Base-by-base conservation (phyloP, 2,113 vertebrate genomes). In the Macrotis lagotis region DNA sequence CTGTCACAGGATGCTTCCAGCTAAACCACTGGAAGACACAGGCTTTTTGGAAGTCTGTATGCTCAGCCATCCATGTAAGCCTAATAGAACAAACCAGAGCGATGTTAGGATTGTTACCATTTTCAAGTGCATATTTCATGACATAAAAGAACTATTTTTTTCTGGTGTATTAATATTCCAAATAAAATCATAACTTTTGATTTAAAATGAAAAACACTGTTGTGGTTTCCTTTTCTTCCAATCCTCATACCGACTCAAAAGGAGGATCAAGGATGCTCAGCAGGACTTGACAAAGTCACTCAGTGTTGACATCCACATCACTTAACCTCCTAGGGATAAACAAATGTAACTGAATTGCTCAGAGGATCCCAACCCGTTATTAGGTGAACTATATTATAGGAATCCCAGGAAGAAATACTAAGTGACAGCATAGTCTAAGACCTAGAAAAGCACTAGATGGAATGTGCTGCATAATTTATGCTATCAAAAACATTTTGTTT, bases 181-280 rank as follows among this genome's bases (percentile, higher is more conserved):
- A 98, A 98, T 99, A 98, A 98, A 99, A 97, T 98, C 98, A 98
- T 98, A 98, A 98, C 97, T 98, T 98, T 98, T 98, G 97, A 98
- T 98, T 98, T 98, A 98, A 98, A 98, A 98, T 92, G 59, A 83
- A 96, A 93, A 90, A 31, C 28, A 26, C 94, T 90, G 97, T 91
- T 94, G 92, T 90, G 59, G 96, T 90, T 98, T 97, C 52, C 90
- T 96, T 98, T 6, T 91, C 44, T n/a, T 91, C 0, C 53, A n/a
- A 91, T 55, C 2, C 44, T 89, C 44, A 48, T 51, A 28, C 47
- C 14, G 1, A 22, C 92, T 51, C 14, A 5, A 44, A 91, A 49
- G 47, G 55, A 74, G 26, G 44, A 25, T 4, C 31, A 3, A 26
- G 47, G 47, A 16, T 50, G 91, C 22, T 3, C 3, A 8, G 6